Evolutionary conservation across 2,888 invertebrate species (phyloP).

Genomic region (Andrena dorsata): DNA sequence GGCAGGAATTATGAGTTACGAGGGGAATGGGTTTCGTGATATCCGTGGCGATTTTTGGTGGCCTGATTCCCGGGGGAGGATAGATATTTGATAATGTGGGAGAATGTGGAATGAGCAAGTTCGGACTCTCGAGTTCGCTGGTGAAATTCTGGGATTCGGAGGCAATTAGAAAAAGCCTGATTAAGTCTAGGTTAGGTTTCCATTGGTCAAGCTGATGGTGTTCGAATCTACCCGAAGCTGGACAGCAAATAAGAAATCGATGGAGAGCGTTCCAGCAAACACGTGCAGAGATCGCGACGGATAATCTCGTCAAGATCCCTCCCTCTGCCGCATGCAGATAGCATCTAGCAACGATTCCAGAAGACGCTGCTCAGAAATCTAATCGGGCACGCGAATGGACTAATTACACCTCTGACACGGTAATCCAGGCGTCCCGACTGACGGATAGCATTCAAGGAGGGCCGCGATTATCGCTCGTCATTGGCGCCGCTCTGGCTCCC

Average conservation of each 20-base stretch:
- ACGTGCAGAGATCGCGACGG: conserved; percentile 21
- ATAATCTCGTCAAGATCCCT: conserved; percentile 22
- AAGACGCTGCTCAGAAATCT: conserved; percentile 37
- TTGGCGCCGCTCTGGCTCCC: conserved; percentile 60
- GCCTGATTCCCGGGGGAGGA: too few relatives aligned
- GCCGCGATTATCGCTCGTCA: conserved; percentile 69
- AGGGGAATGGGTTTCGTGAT: too few relatives aligned
- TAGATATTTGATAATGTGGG: too few relatives aligned
- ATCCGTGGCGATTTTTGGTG: too few relatives aligned
- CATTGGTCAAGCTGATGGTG: too few relatives aligned
- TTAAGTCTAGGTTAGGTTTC: too few relatives aligned
- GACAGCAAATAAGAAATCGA: neutral
- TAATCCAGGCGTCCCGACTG: conserved; percentile 43
- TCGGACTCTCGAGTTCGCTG: too few relatives aligned
- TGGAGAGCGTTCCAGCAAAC: neutral
- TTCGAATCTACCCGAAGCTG: neutral
- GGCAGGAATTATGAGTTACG: too few relatives aligned
- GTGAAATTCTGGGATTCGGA: too few relatives aligned
- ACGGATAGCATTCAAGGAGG: conserved; percentile 67
- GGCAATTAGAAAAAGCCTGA: too few relatives aligned
- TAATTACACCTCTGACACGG: conserved; percentile 54
- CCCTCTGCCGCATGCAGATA: conserved; percentile 1
- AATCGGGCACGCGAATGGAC: conserved; percentile 51
- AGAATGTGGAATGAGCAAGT: too few relatives aligned
- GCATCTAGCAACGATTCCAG: conserved; percentile 8